phyloP scores from a whole-genome alignment of 2,888 invertebrate genomes.

The Limnephilus rhombicus region DNA sequence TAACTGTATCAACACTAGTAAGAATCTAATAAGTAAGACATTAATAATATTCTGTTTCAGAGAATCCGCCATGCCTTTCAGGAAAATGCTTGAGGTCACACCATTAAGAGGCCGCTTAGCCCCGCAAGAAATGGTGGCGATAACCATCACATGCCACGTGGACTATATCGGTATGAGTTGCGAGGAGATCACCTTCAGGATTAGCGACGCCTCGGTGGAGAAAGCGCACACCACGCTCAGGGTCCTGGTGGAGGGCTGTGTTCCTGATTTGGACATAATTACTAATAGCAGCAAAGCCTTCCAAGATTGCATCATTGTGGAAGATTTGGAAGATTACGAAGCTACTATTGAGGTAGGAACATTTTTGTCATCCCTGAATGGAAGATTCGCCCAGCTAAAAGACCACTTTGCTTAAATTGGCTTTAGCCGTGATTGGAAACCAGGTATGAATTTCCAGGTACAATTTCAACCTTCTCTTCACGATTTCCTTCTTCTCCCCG shows the following conservation, averaged over 20 bases:
- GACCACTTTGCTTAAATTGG: no score
- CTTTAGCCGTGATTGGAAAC: no score
- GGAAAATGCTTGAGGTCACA: slow-evolving; percentile 19
- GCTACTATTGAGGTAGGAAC: slow-evolving; percentile 26
- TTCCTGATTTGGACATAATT: slow-evolving; percentile 44
- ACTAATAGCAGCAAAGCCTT: slow-evolving; percentile 19
- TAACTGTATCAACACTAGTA: no score
- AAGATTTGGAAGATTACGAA: slow-evolving; percentile 20
- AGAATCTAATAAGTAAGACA: no score
- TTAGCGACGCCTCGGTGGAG: not conserved
- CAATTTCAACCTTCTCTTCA: no score
- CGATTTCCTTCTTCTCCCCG: no score
- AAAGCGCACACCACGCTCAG: not conserved
- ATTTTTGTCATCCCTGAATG: no score
- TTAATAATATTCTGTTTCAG: not conserved
- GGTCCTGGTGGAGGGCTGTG: slow-evolving; percentile 23
- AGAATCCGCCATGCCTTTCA: slow-evolving; percentile 5
- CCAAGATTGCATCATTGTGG: slow-evolving; percentile 43
- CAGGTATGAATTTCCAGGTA: no score
- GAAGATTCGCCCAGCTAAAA: no score
- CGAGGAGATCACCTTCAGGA: slow-evolving; percentile 43
- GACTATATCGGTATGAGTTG: slow-evolving; percentile 7
- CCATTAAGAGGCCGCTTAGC: slow-evolving; percentile 14
- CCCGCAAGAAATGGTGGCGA: slow-evolving; percentile 5
- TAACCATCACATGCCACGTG: slow-evolving; percentile 25